phyloP scores from a whole-genome alignment of 2,888 invertebrate genomes.

The Invenusta paracnida region DNA sequence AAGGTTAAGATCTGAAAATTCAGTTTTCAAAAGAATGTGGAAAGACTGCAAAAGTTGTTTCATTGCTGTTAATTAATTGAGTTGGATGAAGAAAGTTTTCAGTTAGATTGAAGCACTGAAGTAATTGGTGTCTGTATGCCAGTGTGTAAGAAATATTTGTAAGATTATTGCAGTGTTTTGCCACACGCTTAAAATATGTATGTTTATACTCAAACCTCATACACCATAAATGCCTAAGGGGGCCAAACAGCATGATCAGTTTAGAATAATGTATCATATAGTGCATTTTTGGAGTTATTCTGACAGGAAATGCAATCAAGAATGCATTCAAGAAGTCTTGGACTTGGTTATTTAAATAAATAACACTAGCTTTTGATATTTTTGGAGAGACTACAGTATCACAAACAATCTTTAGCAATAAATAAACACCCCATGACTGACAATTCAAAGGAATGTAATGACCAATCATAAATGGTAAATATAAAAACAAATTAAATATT shows the following conservation, averaged over 20 bases:
- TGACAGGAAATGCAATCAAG: background rate
- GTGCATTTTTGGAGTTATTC: background rate
- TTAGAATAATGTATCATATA: constrained; percentile 20
- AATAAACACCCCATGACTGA: background rate
- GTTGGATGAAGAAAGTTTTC: background rate
- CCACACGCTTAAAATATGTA: background rate
- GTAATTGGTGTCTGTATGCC: background rate
- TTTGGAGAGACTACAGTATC: background rate
- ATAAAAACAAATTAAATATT: background rate
- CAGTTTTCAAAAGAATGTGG: no score
- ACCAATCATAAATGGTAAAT: constrained; percentile 18
- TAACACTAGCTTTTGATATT: background rate
- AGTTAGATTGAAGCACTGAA: background rate
- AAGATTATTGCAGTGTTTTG: background rate
- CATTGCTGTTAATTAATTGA: background rate
- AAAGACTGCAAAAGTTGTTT: no score
- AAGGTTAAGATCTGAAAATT: background rate
- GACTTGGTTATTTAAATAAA: background rate
- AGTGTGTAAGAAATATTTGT: background rate
- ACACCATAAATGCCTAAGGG: constrained; percentile 23
- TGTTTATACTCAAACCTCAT: constrained; percentile 21
- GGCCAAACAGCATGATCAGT: background rate
- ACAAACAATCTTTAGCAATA: background rate
- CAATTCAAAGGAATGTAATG: background rate
- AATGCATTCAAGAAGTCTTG: background rate